Percentiles rank a stretch among this genome's conserved stretches.
Evolutionary conservation across 2,888 invertebrate species (phyloP).

Genomic region (Erebia ligea): DNA sequence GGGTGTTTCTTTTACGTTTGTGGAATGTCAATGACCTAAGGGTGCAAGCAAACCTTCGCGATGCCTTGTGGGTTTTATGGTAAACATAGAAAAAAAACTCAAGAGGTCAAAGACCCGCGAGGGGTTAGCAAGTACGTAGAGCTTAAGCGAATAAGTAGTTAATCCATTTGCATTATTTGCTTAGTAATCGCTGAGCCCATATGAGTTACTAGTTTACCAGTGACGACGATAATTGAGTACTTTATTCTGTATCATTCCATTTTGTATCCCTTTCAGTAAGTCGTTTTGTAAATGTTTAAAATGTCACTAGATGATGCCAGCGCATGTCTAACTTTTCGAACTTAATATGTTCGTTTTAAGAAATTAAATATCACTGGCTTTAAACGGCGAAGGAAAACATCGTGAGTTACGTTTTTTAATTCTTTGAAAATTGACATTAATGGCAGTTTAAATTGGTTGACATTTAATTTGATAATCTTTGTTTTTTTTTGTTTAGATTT

Average conservation of each 20-base stretch:
- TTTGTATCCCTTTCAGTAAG: background rate
- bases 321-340: too few relatives aligned
- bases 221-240: background rate
- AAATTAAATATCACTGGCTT: too few relatives aligned
- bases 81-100: constrained; percentile 17
- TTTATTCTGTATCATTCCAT: background rate
- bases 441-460: too few relatives aligned
- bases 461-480: too few relatives aligned
- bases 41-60: constrained; percentile 13
- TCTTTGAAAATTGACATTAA: too few relatives aligned
- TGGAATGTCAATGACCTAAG: constrained; percentile 13
- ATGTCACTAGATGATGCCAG: too few relatives aligned
- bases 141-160: constrained; percentile 25
- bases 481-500: too few relatives aligned
- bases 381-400: too few relatives aligned
- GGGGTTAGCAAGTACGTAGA: constrained; percentile 17
- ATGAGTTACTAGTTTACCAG: constrained; percentile 1
- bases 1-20: background rate
- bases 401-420: too few relatives aligned
- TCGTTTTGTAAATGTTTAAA: background rate
- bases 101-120: constrained; percentile 16
- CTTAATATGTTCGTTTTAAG: too few relatives aligned
- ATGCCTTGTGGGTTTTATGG: constrained; percentile 9
- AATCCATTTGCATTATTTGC: constrained; percentile 17
- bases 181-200: constrained; percentile 17